Conservation (phyloP, 2,113 vertebrate species). For the Lepisosteus oculatus region DNA sequence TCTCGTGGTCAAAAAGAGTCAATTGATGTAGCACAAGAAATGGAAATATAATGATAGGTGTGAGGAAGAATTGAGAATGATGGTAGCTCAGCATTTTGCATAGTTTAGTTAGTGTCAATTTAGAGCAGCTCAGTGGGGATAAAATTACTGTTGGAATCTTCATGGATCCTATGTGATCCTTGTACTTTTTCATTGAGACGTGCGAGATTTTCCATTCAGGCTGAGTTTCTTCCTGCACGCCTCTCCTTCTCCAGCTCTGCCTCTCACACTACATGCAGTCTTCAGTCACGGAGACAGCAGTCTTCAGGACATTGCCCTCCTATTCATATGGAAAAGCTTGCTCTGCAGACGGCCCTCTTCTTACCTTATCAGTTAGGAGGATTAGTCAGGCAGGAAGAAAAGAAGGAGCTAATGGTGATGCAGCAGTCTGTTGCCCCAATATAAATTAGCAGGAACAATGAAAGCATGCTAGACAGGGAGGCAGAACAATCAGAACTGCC, state of each 20-base stretch:
- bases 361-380: constrained; percentile 52
- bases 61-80: no score
- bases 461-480: not conserved
- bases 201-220: no score
- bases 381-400: constrained; percentile 31
- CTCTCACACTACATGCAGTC: not conserved
- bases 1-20: not conserved
- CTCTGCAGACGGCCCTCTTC: constrained; percentile 43
- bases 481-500: not conserved
- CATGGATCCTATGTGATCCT: no score
- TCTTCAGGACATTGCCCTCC: constrained; percentile 28
- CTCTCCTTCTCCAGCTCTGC: no score
- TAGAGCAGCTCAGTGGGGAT: no score
- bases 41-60: no score
- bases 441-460: not conserved
- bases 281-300: not conserved
- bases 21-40: no score
- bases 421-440: not conserved
- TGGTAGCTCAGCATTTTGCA: no score
- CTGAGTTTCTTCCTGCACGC: no score
- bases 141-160: no score
- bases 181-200: no score
- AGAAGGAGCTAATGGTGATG: not conserved
- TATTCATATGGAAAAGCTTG: constrained; percentile 60
- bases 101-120: no score